Evolutionary conservation across 2,113 vertebrate genomes (phyloP), one percentile per base, ranked within the genome.

Genomic region (Pandion haliaetus): DNA sequence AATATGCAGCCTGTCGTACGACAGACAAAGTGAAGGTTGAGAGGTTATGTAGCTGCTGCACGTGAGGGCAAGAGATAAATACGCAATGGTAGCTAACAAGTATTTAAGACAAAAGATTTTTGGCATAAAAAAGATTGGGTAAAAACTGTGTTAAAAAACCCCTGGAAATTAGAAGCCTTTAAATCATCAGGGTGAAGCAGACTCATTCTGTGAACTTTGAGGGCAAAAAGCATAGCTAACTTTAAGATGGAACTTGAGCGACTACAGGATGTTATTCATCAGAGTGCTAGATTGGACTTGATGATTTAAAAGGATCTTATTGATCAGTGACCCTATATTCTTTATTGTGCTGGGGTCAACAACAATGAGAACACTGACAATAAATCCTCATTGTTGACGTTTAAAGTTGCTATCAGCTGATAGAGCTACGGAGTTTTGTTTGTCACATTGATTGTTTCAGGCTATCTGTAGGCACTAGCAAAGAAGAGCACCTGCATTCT

Each of bases 1-100:
- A 71, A 78, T 14, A n/a, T 2, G 8, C 49, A 88, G 49, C 45
- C 67, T 44, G 19, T 82, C 2, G 3, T 18, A 24, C 0, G 0
- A 65, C 4, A 86, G 63, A 17, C 1, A 2, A 62, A 32, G 77
- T 15, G 38, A 89, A 74, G 86, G 72, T 4, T 58, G 44, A 52
- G 69, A 86, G n/a, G 42, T 67, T 63, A 82, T 5, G 21, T 2
- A 73, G 58, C 25, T 74, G 73, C 82, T 65, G 70, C 61, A 34
- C 3, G 1, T 1, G 14, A 76, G 0, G 26, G 42, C 28, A 9
- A 86, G 31, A 62, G 34, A 83, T 13, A 90, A 90, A 45, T 36
- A 65, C 2, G 2, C 50, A 66, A 18, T 24, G 20, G 65, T 19
- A 73, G 44, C 59, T 86, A 57, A 59, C 9, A 77, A 45, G 14